Evolutionary conservation across 2,888 invertebrate species (phyloP), one percentile per base, ranked within the genome.

Genomic region (Crepidodera aurea): DNA sequence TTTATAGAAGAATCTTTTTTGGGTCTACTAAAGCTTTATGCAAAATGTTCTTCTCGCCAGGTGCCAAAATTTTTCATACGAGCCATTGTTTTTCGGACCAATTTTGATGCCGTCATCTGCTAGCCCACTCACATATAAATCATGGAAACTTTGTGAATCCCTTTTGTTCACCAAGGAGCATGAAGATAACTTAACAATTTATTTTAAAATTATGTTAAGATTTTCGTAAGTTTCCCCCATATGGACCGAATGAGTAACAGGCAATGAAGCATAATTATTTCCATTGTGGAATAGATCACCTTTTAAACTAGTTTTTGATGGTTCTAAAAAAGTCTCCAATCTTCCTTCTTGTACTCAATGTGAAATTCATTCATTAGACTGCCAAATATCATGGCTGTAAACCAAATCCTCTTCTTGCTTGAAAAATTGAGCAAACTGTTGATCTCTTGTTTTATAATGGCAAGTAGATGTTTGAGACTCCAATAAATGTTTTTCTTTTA

Each of bases 1-100:
- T 64, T 73, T 73, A n/a, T n/a, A n/a, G n/a, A n/a, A 48, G 13
- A 2, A 48, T 5, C 1, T 12, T 48, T 48, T 48, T 13, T 1
- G 1, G 48, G 3, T 27, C 13, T 4, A 13, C 48, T 6, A 27
- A 13, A 29, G 5, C 22, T 12, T 12, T 37, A 22, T 34, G 19
- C 22, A 37, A 19, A 39, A 51, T 37, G 8, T 51, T 51, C 15
- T 39, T 51, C 13, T 1, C 4, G 19, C 22, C 37, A 7, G 22
- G 13, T 39, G 16, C 1, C 48, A 27, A 2, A 32, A 2, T 39
- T 51, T 39, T 39, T 22, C 39, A n/a, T n/a, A n/a, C n/a, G n/a
- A 12, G 7, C 22, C 48, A 27, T 16, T 51, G 12, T 39, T 51
- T 39, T 39, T 22, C 22, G 19, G 7, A 37, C 22, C 18, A 44